phyloP scores from a whole-genome alignment of 1,140 invertebrate species.

The Temnothorax curvispinosus region DNA sequence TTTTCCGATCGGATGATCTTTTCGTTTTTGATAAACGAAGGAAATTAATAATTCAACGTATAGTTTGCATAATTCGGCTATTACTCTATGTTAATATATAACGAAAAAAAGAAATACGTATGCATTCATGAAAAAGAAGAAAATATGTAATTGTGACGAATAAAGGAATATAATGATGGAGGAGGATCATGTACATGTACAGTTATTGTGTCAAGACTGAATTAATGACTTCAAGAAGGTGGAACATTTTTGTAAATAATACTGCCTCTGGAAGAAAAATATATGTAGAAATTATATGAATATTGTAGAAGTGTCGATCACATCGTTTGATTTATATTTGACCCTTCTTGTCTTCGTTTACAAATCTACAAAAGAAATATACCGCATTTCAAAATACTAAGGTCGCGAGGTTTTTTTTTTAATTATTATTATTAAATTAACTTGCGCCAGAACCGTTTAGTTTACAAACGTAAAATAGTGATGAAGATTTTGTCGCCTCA shows the following conservation, averaged over 20 bases:
- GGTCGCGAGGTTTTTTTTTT: constrained; percentile 28
- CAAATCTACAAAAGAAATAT: constrained; percentile 9
- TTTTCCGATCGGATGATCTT: neutral
- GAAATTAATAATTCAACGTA: constrained; percentile 9
- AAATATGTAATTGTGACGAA: constrained; percentile 71
- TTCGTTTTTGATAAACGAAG: neutral
- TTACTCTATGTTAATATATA: constrained; percentile 34
- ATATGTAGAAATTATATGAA: constrained; percentile 79
- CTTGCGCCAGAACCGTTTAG: constrained; percentile 1
- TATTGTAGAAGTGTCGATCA: constrained; percentile 63
- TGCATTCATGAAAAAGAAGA: constrained; percentile 55
- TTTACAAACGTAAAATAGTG: constrained; percentile 36
- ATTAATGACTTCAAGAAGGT: constrained; percentile 81
- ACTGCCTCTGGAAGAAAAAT: constrained; percentile 78
- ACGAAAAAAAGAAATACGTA: constrained; percentile 58
- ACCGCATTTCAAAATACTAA: constrained; percentile 40
- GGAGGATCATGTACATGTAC: constrained; percentile 78
- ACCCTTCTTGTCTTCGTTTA: neutral
- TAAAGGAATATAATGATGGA: constrained; percentile 69
- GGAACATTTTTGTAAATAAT: constrained; percentile 84
- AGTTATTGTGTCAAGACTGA: constrained; percentile 84
- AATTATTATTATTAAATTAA: constrained; percentile 49
- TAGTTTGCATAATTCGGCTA: constrained; percentile 31
- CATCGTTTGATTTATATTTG: constrained; percentile 34
- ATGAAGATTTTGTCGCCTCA: constrained; percentile 40